phyloP scores from a whole-genome alignment of 2,113 vertebrate species.

The Neodontobutis hainanensis region DNA sequence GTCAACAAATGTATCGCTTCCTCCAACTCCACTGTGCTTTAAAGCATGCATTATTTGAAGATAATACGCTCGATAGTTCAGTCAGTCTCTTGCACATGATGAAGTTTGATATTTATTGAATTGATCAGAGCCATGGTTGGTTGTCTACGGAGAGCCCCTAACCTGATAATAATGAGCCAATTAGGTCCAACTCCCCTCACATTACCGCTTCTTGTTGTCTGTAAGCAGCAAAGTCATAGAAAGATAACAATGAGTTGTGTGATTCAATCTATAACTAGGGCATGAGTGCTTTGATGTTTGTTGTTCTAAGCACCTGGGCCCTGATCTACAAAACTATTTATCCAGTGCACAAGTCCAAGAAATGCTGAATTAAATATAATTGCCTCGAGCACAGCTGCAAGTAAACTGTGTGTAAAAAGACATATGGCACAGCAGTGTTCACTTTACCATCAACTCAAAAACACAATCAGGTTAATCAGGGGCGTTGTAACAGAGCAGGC shows the following conservation, averaged over 20 bases:
- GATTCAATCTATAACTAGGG: constrained; percentile 12
- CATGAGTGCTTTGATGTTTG: constrained; percentile 8
- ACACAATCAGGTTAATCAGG: neutral
- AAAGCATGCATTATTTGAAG: constrained; percentile 6
- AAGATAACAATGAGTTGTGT: neutral
- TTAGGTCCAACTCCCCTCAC: constrained; percentile 2
- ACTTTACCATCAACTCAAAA: neutral
- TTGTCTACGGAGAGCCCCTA: neutral
- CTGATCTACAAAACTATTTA: constrained; percentile 16
- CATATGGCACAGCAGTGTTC: neutral
- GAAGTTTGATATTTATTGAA: constrained; percentile 3
- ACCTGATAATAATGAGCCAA: constrained; percentile 13
- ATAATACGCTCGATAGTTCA: constrained; percentile 14
- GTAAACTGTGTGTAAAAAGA: neutral
- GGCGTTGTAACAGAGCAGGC: too few relatives aligned
- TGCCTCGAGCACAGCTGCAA: constrained; percentile 9
- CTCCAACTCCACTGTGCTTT: constrained; percentile 16
- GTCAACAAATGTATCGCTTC: constrained; percentile 15
- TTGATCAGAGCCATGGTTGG: constrained; percentile 1
- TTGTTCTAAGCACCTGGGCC: constrained; percentile 16
- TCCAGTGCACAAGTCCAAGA: constrained; percentile 1
- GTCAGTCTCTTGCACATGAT: constrained; percentile 2
- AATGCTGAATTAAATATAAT: constrained; percentile 12
- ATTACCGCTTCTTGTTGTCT: neutral
- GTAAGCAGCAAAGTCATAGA: neutral